These are phyloP conservation scores for Chlamydotis undulata DNA, from an alignment of 2,113 vertebrate species.

Conservation along the genomic window DNA sequence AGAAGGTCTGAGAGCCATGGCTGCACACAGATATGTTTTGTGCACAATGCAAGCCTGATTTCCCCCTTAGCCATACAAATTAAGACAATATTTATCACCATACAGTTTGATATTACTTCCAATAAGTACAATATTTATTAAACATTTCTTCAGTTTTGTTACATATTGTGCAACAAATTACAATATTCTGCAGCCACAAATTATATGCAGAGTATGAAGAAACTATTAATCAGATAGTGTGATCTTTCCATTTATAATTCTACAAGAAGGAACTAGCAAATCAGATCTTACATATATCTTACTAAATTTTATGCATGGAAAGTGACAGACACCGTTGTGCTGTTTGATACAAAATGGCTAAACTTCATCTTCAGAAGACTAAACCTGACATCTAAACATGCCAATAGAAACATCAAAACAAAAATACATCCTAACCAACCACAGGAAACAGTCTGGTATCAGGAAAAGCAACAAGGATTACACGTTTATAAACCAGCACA, in stretches of 20 bases:
- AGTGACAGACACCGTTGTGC: conserved; percentile 89
- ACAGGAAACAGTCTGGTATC: conserved; percentile 86
- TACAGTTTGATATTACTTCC: conserved; percentile 91
- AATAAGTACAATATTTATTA: conserved; percentile 98
- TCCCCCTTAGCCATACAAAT: conserved; percentile 82
- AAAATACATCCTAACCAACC: conserved; percentile 86
- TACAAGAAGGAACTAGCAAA: conserved; percentile 91
- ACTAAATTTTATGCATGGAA: conserved; percentile 90
- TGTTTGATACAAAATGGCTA: conserved; percentile 88
- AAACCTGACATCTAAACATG: conserved; percentile 87
- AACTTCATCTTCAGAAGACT: conserved; percentile 90
- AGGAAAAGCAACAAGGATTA: conserved; percentile 92
- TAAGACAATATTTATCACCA: conserved; percentile 87
- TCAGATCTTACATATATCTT: conserved; percentile 91
- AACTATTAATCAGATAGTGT: conserved; percentile 88
- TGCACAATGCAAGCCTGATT: conserved; percentile 73
- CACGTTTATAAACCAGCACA: conserved; percentile 88
- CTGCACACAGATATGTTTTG: conserved; percentile 73
- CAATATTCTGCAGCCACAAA: conserved; percentile 94
- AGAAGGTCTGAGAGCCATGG: conserved; percentile 60
- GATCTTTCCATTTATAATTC: conserved; percentile 85
- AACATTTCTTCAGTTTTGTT: conserved; percentile 92
- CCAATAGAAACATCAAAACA: conserved; percentile 88
- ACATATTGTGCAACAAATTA: conserved; percentile 97
- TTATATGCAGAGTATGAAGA: conserved; percentile 91